Percentiles rank a stretch among this genome's conserved stretches.
phyloP scores from a whole-genome alignment of 2,888 invertebrate species.

The Apodemia duryi region DNA sequence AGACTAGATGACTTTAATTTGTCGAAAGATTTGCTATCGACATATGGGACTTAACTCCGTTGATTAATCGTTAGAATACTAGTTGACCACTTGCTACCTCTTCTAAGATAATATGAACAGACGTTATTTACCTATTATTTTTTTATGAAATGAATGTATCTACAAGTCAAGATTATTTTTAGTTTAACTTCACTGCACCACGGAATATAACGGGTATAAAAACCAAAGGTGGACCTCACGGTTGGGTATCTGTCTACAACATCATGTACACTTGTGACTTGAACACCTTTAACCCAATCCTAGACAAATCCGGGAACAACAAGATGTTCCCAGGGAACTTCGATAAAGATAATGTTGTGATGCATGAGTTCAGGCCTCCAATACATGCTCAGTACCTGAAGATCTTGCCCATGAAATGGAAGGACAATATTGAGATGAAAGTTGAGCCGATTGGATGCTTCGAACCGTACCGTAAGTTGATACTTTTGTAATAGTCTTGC shows the following conservation, averaged over 20 bases:
- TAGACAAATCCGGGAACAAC: slow-evolving; percentile 65
- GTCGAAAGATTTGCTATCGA: no score
- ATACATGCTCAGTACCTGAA: slow-evolving; percentile 85
- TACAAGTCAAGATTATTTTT: not conserved
- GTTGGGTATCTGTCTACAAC: slow-evolving; percentile 88
- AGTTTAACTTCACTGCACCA: slow-evolving; percentile 87
- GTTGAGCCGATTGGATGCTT: slow-evolving; percentile 90
- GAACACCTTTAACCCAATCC: slow-evolving; percentile 80
- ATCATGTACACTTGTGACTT: slow-evolving; percentile 87
- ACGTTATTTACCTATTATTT: no score
- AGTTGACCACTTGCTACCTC: no score
- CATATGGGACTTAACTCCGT: no score
- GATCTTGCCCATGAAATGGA: slow-evolving; percentile 86
- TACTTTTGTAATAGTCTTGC: not conserved
- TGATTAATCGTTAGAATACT: no score
- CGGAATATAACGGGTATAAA: slow-evolving; percentile 88
- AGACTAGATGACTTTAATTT: no score
- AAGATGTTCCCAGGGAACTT: slow-evolving; percentile 86
- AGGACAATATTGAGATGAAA: slow-evolving; percentile 84
- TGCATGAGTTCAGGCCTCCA: slow-evolving; percentile 85
- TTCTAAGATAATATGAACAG: no score
- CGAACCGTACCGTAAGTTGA: slow-evolving; percentile 79
- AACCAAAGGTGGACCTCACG: slow-evolving; percentile 84
- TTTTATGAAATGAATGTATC: slow-evolving; percentile 24
- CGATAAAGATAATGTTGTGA: slow-evolving; percentile 80